A percentile compares a stretch with the other conserved stretches of the same genome.
Conservation (phyloP, 2,113 vertebrate species). For the Synodontis membranacea region DNA sequence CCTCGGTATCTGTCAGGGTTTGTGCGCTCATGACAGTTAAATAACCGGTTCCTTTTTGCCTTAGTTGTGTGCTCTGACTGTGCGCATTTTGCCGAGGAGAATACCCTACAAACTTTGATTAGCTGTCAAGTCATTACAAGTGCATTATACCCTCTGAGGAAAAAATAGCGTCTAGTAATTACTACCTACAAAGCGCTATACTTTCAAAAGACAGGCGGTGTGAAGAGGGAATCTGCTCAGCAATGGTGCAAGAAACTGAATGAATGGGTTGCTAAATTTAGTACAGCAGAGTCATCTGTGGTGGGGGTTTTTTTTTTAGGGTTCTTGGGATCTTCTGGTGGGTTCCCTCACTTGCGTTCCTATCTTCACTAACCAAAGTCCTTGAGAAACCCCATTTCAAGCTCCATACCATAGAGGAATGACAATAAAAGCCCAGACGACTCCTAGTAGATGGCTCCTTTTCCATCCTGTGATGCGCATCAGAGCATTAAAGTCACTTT, state of each 20-base stretch:
- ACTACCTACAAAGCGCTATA: conserved; percentile 4
- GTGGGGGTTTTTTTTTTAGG: no score
- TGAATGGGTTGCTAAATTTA: background rate
- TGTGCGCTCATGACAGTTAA: conserved; percentile 17
- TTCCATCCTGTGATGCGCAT: background rate
- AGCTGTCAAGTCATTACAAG: conserved; percentile 28
- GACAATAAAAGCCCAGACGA: background rate
- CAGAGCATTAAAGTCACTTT: background rate
- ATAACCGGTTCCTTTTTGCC: conserved; percentile 11
- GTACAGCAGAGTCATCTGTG: background rate
- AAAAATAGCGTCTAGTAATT: conserved; percentile 14
- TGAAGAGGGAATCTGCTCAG: conserved; percentile 8
- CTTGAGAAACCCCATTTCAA: no score
- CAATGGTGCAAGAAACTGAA: background rate
- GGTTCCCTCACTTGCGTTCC: background rate
- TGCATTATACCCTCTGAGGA: conserved; percentile 2
- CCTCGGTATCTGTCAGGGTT: background rate
- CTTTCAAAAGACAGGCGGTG: conserved; percentile 10
- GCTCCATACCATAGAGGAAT: background rate
- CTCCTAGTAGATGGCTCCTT: background rate
- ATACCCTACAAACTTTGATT: conserved; percentile 10
- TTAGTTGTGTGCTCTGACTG: conserved; percentile 7
- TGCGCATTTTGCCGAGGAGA: conserved; percentile 15
- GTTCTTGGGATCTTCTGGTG: background rate
- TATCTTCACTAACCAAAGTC: no score